phyloP scores from a whole-genome alignment of 2,888 invertebrate species.

The Pristionchus arcanus region DNA sequence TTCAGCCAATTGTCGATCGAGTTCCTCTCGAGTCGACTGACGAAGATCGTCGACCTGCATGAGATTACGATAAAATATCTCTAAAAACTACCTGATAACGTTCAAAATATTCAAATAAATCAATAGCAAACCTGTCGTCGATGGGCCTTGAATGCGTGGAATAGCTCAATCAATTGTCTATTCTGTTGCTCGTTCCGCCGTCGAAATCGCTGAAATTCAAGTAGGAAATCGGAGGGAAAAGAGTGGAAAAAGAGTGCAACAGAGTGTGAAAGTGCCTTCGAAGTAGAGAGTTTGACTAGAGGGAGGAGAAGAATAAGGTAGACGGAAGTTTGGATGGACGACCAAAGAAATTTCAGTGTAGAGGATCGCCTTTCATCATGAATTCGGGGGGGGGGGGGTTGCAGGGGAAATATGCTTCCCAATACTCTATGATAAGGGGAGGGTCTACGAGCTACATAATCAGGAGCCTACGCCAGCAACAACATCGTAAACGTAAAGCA shows the following conservation, averaged over 20 bases:
- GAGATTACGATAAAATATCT: neutral
- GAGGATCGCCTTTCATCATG: neutral
- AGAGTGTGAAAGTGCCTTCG: slow-evolving; percentile 47
- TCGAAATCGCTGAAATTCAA: slow-evolving; percentile 45
- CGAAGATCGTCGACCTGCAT: slow-evolving; percentile 46
- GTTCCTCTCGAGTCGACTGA: slow-evolving; percentile 24
- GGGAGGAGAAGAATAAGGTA: neutral
- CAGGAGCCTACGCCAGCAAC: neutral
- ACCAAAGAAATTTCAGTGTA: neutral
- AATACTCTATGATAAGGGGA: neutral
- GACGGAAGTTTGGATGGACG: slow-evolving; percentile 37
- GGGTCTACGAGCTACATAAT: neutral
- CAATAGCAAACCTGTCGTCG: slow-evolving; percentile 30
- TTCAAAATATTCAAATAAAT: neutral
- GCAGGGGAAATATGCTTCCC: neutral
- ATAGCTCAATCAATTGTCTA: slow-evolving; percentile 44
- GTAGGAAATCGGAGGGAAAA: slow-evolving; percentile 5
- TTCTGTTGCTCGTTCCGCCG: slow-evolving; percentile 47
- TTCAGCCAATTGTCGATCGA: slow-evolving; percentile 52
- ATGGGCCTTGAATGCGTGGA: slow-evolving; percentile 54
- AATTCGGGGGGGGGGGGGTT: neutral
- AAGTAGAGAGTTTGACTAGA: neutral
- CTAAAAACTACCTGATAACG: neutral
- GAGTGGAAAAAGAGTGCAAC: neutral
- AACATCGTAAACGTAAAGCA: neutral